Percentiles rank a stretch among this genome's conserved stretches.
Conservation (phyloP, 1,140 invertebrate genomes). For the Notospermus geniculatus region DNA sequence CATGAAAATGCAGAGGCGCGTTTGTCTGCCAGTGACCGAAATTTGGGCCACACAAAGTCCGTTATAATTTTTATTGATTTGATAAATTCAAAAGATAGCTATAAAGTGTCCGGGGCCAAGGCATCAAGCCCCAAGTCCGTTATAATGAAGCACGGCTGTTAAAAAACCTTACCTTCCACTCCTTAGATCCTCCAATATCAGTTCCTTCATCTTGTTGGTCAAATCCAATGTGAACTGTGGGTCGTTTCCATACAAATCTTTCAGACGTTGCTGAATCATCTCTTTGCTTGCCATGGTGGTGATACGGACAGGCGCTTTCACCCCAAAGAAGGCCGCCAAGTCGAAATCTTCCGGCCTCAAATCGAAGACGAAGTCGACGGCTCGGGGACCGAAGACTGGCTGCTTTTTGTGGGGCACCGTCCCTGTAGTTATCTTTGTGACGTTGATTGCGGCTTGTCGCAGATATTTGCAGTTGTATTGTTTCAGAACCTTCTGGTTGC, state of each 20-base stretch:
- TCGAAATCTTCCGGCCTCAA: slow-evolving; percentile 2
- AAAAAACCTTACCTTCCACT: not conserved
- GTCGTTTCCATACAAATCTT: not conserved
- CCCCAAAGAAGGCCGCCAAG: slow-evolving; percentile 10
- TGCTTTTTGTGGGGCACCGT: not conserved
- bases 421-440: slow-evolving; percentile 6
- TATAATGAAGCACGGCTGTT: too few species aligned
- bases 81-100: too few species aligned
- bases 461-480: slow-evolving; percentile 9
- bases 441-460: slow-evolving; percentile 9
- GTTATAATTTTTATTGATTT: too few species aligned
- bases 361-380: not conserved
- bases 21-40: too few species aligned
- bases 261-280: not conserved
- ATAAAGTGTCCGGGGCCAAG: too few species aligned
- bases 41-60: too few species aligned
- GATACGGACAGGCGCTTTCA: not conserved
- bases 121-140: too few species aligned
- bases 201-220: slow-evolving; percentile 8
- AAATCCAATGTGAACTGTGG: slow-evolving; percentile 1
- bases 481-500: slow-evolving; percentile 6
- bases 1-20: too few species aligned
- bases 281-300: slow-evolving; percentile 5
- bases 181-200: slow-evolving; percentile 5
- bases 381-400: slow-evolving; percentile 7